phyloP scores from a whole-genome alignment of 2,888 invertebrate species.

The Anorthoa munda region DNA sequence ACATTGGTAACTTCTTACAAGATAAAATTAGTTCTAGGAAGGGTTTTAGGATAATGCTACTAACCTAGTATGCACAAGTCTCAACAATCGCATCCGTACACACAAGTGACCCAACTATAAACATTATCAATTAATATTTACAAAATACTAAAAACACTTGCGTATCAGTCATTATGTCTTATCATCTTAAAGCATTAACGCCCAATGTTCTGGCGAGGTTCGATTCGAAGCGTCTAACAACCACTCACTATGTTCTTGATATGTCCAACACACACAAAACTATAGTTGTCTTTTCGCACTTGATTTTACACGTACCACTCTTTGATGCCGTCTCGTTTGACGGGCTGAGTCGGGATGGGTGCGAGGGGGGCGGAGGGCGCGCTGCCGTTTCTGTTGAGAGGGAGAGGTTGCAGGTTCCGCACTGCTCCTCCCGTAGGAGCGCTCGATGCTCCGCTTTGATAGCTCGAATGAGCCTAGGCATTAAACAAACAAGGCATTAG shows the following conservation, averaged over 20 bases:
- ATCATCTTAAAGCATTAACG: slow-evolving; percentile 75
- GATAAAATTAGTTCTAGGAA: slow-evolving; percentile 15
- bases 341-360: slow-evolving; percentile 88
- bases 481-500: not conserved
- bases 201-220: slow-evolving; percentile 60
- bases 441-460: slow-evolving; percentile 86
- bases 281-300: slow-evolving; percentile 26
- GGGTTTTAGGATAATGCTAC: slow-evolving; percentile 12
- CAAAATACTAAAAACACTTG: slow-evolving; percentile 86
- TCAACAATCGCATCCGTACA: slow-evolving; percentile 77
- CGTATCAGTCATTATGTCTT: slow-evolving; percentile 86
- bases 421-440: slow-evolving; percentile 87
- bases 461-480: slow-evolving; percentile 86
- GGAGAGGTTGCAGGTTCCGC: slow-evolving; percentile 88
- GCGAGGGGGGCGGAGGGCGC: slow-evolving; percentile 86
- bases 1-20: slow-evolving; percentile 6
- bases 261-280: slow-evolving; percentile 60
- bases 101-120: slow-evolving; percentile 82
- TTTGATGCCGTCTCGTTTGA: slow-evolving; percentile 97
- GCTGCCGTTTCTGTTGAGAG: slow-evolving; percentile 83
- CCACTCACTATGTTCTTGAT: slow-evolving; percentile 65
- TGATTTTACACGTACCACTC: slow-evolving; percentile 97
- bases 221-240: slow-evolving; percentile 63
- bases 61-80: slow-evolving; percentile 65
- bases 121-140: slow-evolving; percentile 87